phyloP scores from a whole-genome alignment of 2,113 vertebrate species.

The Pitta sordida region DNA sequence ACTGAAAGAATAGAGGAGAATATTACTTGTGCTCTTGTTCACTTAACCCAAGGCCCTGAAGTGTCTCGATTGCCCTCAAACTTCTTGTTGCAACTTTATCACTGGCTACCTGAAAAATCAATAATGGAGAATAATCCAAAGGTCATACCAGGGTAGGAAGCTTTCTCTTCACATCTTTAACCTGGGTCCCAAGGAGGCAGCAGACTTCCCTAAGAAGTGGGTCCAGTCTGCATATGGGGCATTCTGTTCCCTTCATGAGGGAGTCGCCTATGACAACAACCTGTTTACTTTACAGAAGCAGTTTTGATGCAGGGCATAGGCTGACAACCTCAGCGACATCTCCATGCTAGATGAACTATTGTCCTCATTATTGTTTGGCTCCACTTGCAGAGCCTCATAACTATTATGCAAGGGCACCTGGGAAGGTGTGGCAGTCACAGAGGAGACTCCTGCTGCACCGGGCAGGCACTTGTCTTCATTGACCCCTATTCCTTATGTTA shows the following conservation, averaged over 20 bases:
- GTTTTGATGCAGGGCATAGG: not conserved
- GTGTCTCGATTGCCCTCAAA: not conserved
- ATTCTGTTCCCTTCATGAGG: not conserved
- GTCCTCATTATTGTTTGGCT: not conserved
- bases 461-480: not conserved
- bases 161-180: too few relatives aligned
- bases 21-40: not conserved
- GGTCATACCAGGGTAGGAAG: not conserved
- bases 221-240: not conserved
- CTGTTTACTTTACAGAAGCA: not conserved
- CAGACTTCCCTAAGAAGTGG: too few relatives aligned
- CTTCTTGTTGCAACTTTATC: not conserved
- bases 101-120: not conserved
- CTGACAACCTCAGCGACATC: not conserved
- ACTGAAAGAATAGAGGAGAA: not conserved
- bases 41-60: not conserved
- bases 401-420: not conserved
- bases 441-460: not conserved
- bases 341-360: not conserved
- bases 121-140: not conserved
- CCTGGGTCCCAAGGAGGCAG: too few relatives aligned
- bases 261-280: not conserved
- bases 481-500: not conserved
- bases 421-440: not conserved
- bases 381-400: too few relatives aligned